A percentile compares a stretch with the other conserved stretches of the same genome.
Conservation (phyloP, 1,140 invertebrate genomes). For the Papilio helenus region DNA sequence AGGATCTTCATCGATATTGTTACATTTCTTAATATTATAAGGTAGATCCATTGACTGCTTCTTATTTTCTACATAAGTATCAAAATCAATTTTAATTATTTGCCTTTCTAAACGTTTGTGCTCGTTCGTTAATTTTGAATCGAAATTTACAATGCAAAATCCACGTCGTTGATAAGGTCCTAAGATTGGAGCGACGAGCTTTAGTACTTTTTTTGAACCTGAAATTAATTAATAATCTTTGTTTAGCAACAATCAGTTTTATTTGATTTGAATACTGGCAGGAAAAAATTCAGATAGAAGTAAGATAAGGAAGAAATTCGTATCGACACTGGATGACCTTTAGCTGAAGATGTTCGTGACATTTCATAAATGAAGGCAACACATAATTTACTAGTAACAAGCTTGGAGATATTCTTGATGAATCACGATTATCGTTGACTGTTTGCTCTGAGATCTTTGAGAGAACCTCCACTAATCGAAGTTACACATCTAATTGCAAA, state of each 20-base stretch:
- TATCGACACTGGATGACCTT: too few species aligned
- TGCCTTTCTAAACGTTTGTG: conserved; percentile 53
- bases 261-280: too few species aligned
- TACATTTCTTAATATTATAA: conserved; percentile 65
- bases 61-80: conserved; percentile 55
- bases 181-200: conserved; percentile 61
- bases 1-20: conserved; percentile 76
- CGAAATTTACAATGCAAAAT: conserved; percentile 60
- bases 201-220: conserved; percentile 60
- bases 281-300: too few species aligned
- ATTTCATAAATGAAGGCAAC: too few species aligned
- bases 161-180: conserved; percentile 60
- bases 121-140: conserved; percentile 52
- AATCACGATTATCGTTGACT: too few species aligned
- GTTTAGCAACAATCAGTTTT: neutral
- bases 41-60: conserved; percentile 40
- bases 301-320: too few species aligned
- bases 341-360: too few species aligned
- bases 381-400: too few species aligned
- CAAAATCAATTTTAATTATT: conserved; percentile 61
- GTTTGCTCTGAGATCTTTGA: too few species aligned
- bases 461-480: too few species aligned
- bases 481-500: too few species aligned
- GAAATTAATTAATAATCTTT: conserved; percentile 43
- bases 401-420: too few species aligned